Evolutionary conservation across 2,888 invertebrate species (phyloP).

Genomic region (Unio pictorum): DNA sequence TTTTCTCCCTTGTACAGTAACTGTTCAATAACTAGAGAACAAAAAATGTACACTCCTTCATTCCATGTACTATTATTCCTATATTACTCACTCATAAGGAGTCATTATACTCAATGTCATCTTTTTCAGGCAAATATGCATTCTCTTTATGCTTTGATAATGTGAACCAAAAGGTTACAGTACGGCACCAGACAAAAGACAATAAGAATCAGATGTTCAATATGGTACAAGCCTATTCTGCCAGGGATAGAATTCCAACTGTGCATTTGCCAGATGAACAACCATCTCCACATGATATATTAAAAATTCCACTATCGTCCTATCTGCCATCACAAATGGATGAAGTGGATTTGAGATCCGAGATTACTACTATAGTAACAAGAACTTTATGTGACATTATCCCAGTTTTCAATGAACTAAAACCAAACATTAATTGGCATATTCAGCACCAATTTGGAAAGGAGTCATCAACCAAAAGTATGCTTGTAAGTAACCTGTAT

Average conservation of each 20-base stretch:
- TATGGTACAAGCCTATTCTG: slow-evolving; percentile 26
- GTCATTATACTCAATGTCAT: not conserved
- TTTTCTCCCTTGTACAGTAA: too few species aligned
- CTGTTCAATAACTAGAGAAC: too few species aligned
- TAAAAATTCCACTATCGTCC: slow-evolving; percentile 8
- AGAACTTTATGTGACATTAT: too few species aligned
- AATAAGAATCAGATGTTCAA: slow-evolving; percentile 23
- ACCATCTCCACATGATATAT: slow-evolving; percentile 14
- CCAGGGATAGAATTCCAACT: slow-evolving; percentile 14
- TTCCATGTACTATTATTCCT: not conserved
- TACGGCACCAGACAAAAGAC: slow-evolving; percentile 16
- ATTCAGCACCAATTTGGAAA: too few species aligned
- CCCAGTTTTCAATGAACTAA: too few species aligned
- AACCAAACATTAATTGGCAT: too few species aligned
- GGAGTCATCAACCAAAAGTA: too few species aligned
- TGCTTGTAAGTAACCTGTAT: too few species aligned
- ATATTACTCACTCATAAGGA: not conserved
- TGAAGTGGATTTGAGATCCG: too few species aligned
- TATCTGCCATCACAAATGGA: slow-evolving; percentile 15
- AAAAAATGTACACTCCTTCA: not conserved
- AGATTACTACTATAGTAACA: too few species aligned
- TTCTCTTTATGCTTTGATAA: slow-evolving; percentile 21
- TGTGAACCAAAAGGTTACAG: slow-evolving; percentile 20
- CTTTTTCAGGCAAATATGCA: slow-evolving; percentile 7
- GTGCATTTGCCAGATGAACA: slow-evolving; percentile 9